Base-by-base conservation (phyloP, 2,888 invertebrate species). In the Cheilosia scutellata region DNA sequence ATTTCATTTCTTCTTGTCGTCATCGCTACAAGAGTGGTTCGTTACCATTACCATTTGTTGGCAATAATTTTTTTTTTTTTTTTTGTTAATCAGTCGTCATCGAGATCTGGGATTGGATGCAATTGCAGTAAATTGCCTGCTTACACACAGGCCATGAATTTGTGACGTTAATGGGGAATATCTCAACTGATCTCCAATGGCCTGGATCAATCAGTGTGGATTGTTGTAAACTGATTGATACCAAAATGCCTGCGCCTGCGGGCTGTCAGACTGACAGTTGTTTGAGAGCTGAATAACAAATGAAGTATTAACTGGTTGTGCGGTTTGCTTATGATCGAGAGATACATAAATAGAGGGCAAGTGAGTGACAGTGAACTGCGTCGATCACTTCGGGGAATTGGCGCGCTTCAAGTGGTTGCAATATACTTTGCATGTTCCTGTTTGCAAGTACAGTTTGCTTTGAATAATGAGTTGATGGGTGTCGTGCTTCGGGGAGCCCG, bases 131-230 rank as follows among this genome's bases (percentile, higher is more conserved):
- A 74, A 78, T 72, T 74, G 60, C 55, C 37, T 72, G 75, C 62
- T 62, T 53, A 55, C 60, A 80, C 60, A 66, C 42, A 44, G 60
- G 27, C 40, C 31, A 53, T 68, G 63, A 79, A 74, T 70, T 74
- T 79, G 68, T 68, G 79, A 83, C 83, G 83, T 79, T 83, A 79
- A 83, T 83, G 74, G 83, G 13, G 51, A 25, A 70, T 82, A 77
- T 82, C 65, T 77, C 53, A 62, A 62, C 75, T 68, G 83, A 83
- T 83, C 83, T 83, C 29, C 42, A 57, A 79, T 83, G 57, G 79
- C 83, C 83, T 83, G 79, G 79, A 83, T 79, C 74, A 83, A 83
- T 83, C 79, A 79, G 79, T 51, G 63, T 72, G 27, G 25, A 27
- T n/a, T 29, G 55, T 79, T 79, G 68, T 79, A 25, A 74, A 66